These are phyloP conservation scores for Venturia canescens DNA, from an alignment of 1,140 invertebrate genomes.

Conservation along the genomic window DNA sequence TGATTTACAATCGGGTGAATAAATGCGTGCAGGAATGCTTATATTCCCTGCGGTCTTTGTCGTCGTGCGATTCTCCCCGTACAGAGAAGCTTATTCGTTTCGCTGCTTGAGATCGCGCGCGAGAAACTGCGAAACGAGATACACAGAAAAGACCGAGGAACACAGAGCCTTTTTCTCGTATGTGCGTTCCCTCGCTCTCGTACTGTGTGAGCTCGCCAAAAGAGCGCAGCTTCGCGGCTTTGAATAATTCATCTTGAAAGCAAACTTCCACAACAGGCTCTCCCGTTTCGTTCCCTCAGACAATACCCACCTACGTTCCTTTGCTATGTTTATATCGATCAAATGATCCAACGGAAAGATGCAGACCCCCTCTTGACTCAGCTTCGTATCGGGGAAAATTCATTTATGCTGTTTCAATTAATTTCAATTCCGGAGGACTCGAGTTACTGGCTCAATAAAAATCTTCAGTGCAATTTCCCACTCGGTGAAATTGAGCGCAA, in stretches of 20 bases:
- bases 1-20: constrained; percentile 73
- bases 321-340: constrained; percentile 13
- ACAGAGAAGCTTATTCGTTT: constrained; percentile 38
- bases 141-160: constrained; percentile 27
- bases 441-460: neutral
- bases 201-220: constrained; percentile 43
- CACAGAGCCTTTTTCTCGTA: constrained; percentile 48
- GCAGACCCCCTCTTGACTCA: constrained; percentile 57
- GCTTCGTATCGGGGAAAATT: neutral
- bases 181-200: constrained; percentile 9
- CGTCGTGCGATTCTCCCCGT: constrained; percentile 18
- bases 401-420: neutral
- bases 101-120: constrained; percentile 55
- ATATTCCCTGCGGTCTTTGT: constrained; percentile 34
- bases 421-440: neutral
- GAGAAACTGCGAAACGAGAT: constrained; percentile 44
- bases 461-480: neutral
- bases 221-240: constrained; percentile 62
- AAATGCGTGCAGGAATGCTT: constrained; percentile 73
- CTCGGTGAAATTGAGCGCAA: neutral
- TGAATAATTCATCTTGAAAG: constrained; percentile 74
- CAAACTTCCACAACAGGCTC: constrained; percentile 31
- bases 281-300: constrained; percentile 23
- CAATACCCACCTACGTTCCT: constrained; percentile 15
- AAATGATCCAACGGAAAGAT: constrained; percentile 54